Evolutionary conservation across 2,113 vertebrate species (phyloP).

Genomic region (Boleophthalmus pectinirostris): DNA sequence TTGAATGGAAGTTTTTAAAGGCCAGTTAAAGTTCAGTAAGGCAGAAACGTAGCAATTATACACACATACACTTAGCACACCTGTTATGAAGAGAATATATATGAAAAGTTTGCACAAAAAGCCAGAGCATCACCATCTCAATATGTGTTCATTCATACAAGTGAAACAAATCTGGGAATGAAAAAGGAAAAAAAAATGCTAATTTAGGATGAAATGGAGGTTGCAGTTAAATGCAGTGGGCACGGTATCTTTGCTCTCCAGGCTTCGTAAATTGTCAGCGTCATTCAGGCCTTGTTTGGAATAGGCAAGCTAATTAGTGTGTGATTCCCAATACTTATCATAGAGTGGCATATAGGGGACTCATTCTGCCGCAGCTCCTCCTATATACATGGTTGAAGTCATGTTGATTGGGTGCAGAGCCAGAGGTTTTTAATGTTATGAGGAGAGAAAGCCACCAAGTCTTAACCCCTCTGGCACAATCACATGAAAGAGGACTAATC

Average conservation of each 20-base stretch:
- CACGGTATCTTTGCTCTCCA: slow-evolving; percentile 52
- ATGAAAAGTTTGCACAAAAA: slow-evolving; percentile 2
- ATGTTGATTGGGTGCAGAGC: slow-evolving; percentile 49
- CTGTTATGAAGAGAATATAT: background rate
- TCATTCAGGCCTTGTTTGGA: slow-evolving; percentile 58
- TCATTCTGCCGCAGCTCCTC: slow-evolving; percentile 38
- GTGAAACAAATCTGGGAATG: slow-evolving; percentile 30
- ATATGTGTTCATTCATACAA: slow-evolving; percentile 34
- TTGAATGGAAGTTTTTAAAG: slow-evolving; percentile 16
- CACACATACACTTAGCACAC: slow-evolving; percentile 10
- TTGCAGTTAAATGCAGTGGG: slow-evolving; percentile 37
- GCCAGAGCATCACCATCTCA: slow-evolving; percentile 34
- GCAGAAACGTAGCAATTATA: slow-evolving; percentile 14
- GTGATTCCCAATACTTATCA: slow-evolving; percentile 64
- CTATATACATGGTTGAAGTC: slow-evolving; percentile 50
- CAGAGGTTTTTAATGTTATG: slow-evolving; percentile 49
- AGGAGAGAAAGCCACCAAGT: slow-evolving; percentile 49
- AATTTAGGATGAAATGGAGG: slow-evolving; percentile 15
- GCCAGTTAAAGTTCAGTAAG: slow-evolving; percentile 29
- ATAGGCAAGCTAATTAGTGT: slow-evolving; percentile 56
- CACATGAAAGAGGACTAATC: slow-evolving; percentile 65
- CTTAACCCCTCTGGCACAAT: slow-evolving; percentile 41
- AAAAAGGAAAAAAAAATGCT: slow-evolving; percentile 24
- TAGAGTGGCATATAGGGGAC: slow-evolving; percentile 48
- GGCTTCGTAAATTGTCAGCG: slow-evolving; percentile 33